Percentiles rank a stretch among this genome's conserved stretches.
phyloP scores from a whole-genome alignment of 2,888 invertebrate species.

The Hyppa rectilinea region DNA sequence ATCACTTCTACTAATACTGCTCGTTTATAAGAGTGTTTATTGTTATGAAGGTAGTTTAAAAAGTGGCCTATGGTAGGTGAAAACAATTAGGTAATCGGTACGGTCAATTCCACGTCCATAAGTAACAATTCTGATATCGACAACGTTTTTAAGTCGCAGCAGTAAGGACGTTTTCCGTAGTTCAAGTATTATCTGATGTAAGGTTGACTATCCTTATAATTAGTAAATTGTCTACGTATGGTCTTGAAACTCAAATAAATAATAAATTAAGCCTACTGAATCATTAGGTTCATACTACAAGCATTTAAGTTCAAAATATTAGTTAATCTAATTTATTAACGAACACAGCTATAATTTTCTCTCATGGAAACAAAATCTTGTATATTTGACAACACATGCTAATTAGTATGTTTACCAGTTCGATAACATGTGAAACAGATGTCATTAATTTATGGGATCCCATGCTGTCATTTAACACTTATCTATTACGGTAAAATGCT shows the following conservation, averaged over 20 bases:
- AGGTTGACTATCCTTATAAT: background rate
- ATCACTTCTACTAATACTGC: too few species aligned
- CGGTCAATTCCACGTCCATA: too few species aligned
- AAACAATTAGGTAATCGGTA: background rate
- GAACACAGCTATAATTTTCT: slow-evolving; percentile 41
- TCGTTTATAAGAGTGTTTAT: slow-evolving; percentile 10
- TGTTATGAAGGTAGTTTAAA: slow-evolving; percentile 1
- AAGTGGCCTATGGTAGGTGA: background rate
- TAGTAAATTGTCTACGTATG: background rate
- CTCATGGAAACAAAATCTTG: slow-evolving; percentile 31
- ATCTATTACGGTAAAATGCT: slow-evolving; percentile 68
- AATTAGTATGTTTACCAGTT: slow-evolving; percentile 54
- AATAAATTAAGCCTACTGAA: background rate
- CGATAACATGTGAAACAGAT: slow-evolving; percentile 57
- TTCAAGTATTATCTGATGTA: too few species aligned
- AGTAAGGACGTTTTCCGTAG: background rate
- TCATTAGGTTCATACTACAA: slow-evolving; percentile 7
- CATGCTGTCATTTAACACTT: slow-evolving; percentile 57
- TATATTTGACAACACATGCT: slow-evolving; percentile 62
- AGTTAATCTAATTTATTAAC: slow-evolving; percentile 55
- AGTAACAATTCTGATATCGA: background rate
- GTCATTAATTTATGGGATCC: slow-evolving; percentile 56
- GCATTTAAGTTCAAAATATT: slow-evolving; percentile 31
- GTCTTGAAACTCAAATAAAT: background rate
- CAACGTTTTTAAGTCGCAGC: background rate